Evolutionary conservation across 2,113 vertebrate genomes (phyloP).

Genomic region (Salvator merianae): DNA sequence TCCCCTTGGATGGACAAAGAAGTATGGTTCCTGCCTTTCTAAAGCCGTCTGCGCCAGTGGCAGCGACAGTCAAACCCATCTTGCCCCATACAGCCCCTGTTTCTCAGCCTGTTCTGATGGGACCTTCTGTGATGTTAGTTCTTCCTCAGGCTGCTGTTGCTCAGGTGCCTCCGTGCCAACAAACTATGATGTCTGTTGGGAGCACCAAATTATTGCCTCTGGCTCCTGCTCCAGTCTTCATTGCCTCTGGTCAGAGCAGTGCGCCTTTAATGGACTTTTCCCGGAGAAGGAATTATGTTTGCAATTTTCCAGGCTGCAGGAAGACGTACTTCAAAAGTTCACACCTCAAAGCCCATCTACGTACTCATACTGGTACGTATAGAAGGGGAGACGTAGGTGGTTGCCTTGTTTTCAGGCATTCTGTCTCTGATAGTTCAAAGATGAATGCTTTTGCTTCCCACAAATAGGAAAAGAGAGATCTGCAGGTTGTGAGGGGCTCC

Average conservation of each 20-base stretch:
- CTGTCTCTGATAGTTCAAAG: neutral
- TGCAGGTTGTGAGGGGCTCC: neutral
- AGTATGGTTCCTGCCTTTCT: conserved; percentile 85
- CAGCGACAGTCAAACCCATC: conserved; percentile 74
- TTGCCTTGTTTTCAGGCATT: no score
- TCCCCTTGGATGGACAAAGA: conserved; percentile 81
- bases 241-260: conserved; percentile 80
- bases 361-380: conserved; percentile 92
- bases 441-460: neutral
- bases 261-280: conserved; percentile 86
- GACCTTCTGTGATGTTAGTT: conserved; percentile 91
- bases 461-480: neutral
- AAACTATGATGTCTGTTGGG: conserved; percentile 83
- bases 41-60: conserved; percentile 77
- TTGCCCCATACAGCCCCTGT: conserved; percentile 75
- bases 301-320: conserved; percentile 90
- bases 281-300: conserved; percentile 92
- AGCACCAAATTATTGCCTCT: conserved; percentile 91
- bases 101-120: conserved; percentile 83
- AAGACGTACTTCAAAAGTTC: conserved; percentile 99
- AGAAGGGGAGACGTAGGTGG: rapidly evolving
- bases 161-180: conserved; percentile 64
- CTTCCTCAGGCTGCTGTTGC: conserved; percentile 85
- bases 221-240: conserved; percentile 89
- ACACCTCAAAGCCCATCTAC: conserved; percentile 96